These are phyloP conservation scores for Trachymyrmex septentrionalis DNA, from an alignment of 1,140 invertebrate species.

Conservation along the genomic window DNA sequence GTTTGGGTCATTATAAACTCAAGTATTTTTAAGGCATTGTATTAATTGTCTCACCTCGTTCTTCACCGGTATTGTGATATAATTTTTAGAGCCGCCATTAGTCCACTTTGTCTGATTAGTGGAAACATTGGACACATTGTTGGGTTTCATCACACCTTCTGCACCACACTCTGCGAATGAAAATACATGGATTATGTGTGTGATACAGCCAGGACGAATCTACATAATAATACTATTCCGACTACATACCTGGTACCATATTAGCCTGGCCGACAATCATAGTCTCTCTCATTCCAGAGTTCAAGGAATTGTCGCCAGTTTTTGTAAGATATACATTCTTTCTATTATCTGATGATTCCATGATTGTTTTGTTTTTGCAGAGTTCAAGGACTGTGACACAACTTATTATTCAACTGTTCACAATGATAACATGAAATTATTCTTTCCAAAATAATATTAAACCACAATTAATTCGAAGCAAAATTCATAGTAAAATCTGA, in stretches of 20 bases:
- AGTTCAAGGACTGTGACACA: neutral
- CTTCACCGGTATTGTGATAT: conserved; percentile 74
- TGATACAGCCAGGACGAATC: neutral
- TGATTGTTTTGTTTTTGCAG: conserved; percentile 16
- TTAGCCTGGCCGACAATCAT: conserved; percentile 73
- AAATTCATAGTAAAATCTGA: neutral
- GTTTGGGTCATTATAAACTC: neutral
- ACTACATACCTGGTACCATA: conserved; percentile 66
- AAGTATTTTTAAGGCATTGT: neutral
- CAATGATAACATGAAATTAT: conserved; percentile 24
- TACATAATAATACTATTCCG: neutral
- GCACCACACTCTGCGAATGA: conserved; percentile 66
- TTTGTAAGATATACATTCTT: conserved; percentile 74
- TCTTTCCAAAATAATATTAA: neutral
- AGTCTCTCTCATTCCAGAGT: conserved; percentile 72
- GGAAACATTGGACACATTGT: conserved; percentile 70
- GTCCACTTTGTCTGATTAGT: conserved; percentile 74
- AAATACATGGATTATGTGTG: neutral
- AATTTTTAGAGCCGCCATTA: conserved; percentile 70
- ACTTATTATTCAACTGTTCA: conserved; percentile 26
- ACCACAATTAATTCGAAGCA: neutral
- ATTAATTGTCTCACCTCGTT: conserved; percentile 61
- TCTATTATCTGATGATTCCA: conserved; percentile 74
- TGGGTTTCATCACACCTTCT: conserved; percentile 73
- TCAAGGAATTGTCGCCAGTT: conserved; percentile 70